phyloP scores from a whole-genome alignment of 1,140 invertebrate genomes.

The Holcopasites calliopsidis region DNA sequence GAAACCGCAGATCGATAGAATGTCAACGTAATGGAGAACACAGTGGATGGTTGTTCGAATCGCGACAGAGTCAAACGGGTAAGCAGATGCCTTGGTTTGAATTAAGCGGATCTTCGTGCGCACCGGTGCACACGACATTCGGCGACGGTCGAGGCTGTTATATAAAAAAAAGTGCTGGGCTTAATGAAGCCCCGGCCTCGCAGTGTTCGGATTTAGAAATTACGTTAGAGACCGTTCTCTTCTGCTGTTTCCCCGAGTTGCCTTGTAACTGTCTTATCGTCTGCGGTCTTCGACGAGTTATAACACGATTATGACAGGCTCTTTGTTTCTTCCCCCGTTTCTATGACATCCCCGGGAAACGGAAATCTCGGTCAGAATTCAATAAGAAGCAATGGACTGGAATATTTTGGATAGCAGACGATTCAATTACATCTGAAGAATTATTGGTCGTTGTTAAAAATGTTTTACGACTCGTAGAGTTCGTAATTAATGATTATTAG shows the following conservation, averaged over 20 bases:
- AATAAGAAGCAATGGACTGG: no score
- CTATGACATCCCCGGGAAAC: no score
- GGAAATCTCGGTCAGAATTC: background rate
- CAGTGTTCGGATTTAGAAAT: conserved; percentile 55
- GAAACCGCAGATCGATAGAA: background rate
- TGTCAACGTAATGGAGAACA: background rate
- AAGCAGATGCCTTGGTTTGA: background rate
- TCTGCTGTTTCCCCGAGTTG: conserved; percentile 13
- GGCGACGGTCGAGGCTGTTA: conserved; percentile 52
- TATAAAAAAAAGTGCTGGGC: conserved; percentile 72
- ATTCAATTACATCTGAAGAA: no score
- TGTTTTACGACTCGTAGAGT: no score
- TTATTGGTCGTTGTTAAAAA: no score
- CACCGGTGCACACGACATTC: conserved; percentile 60
- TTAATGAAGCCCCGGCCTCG: conserved; percentile 68
- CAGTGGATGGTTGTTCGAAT: background rate
- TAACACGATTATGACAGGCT: conserved; percentile 9
- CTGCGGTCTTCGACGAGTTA: conserved; percentile 28
- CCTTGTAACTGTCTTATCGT: conserved; percentile 39
- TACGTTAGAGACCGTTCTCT: conserved; percentile 34
- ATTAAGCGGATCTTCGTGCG: background rate
- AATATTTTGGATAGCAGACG: no score
- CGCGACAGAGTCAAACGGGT: background rate
- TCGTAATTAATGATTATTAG: no score
- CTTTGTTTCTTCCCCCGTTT: background rate